Conservation (phyloP, 1,140 invertebrate genomes). For the Gonatopus flavifemur region DNA sequence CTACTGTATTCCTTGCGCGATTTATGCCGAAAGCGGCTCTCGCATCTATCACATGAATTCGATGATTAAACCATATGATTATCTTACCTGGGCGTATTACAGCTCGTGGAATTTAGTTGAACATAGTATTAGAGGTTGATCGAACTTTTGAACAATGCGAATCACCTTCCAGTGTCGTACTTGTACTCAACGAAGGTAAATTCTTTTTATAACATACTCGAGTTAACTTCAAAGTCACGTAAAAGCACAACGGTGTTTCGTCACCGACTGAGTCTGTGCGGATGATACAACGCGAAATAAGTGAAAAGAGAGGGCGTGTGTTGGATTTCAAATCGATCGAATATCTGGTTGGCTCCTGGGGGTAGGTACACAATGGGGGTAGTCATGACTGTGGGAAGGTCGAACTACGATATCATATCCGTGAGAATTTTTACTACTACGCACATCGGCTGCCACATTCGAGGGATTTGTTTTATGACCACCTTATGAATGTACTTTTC, state of each 20-base stretch:
- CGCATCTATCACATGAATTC: neutral
- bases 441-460: too few relatives aligned
- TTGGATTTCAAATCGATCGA: constrained; percentile 29
- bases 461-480: too few relatives aligned
- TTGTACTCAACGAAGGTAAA: too few relatives aligned
- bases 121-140: constrained; percentile 6
- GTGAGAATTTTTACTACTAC: too few relatives aligned
- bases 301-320: constrained; percentile 25
- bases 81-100: constrained; percentile 27
- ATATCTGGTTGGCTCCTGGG: too few relatives aligned
- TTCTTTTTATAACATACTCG: too few relatives aligned
- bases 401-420: too few relatives aligned
- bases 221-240: neutral
- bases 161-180: too few relatives aligned
- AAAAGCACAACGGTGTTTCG: constrained; percentile 14
- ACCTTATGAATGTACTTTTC: too few relatives aligned
- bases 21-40: constrained; percentile 2
- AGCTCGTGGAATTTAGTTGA: neutral
- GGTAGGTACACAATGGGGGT: too few relatives aligned
- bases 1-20: neutral
- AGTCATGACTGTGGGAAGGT: too few relatives aligned
- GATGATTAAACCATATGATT: neutral
- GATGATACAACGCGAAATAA: constrained; percentile 14
- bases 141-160: neutral
- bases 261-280: constrained; percentile 21